Conservation (phyloP, 2,888 invertebrate genomes). For the Hypselothyrea guttata region DNA sequence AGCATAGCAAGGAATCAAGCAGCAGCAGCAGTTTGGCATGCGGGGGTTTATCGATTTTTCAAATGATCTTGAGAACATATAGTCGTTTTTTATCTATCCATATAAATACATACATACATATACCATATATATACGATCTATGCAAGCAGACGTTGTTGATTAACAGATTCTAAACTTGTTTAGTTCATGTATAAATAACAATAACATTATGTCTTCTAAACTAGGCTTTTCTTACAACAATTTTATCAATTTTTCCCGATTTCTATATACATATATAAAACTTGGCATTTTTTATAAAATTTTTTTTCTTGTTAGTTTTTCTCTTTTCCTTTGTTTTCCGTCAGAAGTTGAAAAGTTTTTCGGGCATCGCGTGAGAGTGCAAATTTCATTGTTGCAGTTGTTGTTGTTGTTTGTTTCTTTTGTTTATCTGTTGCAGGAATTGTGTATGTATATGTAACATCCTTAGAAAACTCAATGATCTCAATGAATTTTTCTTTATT, state of each 20-base stretch:
- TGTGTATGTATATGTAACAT: constrained; percentile 52
- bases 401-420: constrained; percentile 13
- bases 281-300: constrained; percentile 5
- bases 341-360: constrained; percentile 3
- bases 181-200: constrained; percentile 12
- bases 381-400: constrained; percentile 13
- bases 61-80: constrained; percentile 81
- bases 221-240: no score
- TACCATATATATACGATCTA: constrained; percentile 27
- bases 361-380: constrained; percentile 48
- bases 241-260: no score
- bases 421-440: constrained; percentile 12
- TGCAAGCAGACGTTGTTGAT: constrained; percentile 31
- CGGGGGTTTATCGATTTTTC: constrained; percentile 68
- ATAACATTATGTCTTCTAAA: no score
- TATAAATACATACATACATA: constrained; percentile 12
- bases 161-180: constrained; percentile 46
- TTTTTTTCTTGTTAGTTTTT: constrained; percentile 17
- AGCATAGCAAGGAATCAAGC: not conserved
- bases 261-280: constrained; percentile 5
- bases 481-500: constrained; percentile 75
- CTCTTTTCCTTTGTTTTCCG: constrained; percentile 3
- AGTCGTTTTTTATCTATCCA: constrained; percentile 75
- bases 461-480: constrained; percentile 74
- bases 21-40: constrained; percentile 1